Conservation (phyloP, 2,113 vertebrate genomes). For the Epinephelus lanceolatus region DNA sequence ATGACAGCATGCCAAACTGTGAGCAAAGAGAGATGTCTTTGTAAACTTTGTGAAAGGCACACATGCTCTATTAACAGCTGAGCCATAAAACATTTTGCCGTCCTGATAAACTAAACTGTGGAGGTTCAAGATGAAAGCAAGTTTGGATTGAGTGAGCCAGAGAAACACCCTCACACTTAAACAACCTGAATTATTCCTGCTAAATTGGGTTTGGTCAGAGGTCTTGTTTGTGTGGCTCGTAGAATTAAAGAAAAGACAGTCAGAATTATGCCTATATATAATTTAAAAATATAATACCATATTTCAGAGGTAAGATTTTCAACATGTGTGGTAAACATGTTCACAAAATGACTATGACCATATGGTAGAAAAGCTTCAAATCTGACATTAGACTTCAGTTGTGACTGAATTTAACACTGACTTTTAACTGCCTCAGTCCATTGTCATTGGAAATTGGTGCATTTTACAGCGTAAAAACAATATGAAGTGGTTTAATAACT, state of each 20-base stretch:
- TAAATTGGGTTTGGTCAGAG: neutral
- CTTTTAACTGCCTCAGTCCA: no score
- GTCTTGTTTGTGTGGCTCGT: neutral
- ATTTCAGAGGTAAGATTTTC: neutral
- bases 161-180: neutral
- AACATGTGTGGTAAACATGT: neutral
- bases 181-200: neutral
- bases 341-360: neutral
- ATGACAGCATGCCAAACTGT: conserved; percentile 18
- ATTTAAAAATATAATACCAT: neutral
- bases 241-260: conserved; percentile 7
- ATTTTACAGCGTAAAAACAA: neutral
- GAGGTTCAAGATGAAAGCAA: conserved; percentile 12
- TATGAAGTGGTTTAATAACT: neutral
- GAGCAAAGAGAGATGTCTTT: conserved; percentile 11
- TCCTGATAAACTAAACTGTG: conserved; percentile 17
- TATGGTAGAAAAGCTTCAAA: neutral
- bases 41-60: conserved; percentile 10
- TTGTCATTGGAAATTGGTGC: no score
- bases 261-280: neutral
- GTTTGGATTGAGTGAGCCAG: conserved; percentile 2
- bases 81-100: conserved; percentile 14
- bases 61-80: neutral
- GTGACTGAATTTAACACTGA: neutral
- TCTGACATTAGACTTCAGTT: neutral